phyloP scores from a whole-genome alignment of 2,113 vertebrate genomes.

The Theristicus caerulescens region DNA sequence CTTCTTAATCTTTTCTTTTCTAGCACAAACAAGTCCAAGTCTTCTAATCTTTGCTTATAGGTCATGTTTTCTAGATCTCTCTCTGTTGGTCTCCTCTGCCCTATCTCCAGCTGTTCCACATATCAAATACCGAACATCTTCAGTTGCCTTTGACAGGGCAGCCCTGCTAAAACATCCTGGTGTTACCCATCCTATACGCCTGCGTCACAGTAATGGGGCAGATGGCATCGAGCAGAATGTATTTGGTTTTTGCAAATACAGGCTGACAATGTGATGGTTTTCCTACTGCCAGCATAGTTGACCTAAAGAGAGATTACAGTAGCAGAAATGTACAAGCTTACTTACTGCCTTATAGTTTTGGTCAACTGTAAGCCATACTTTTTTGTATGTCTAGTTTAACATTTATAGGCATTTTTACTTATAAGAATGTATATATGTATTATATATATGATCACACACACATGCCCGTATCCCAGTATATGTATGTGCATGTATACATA shows the following conservation, averaged over 20 bases:
- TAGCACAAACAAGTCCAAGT: background rate
- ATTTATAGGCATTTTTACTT: background rate
- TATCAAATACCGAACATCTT: background rate
- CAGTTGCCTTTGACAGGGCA: background rate
- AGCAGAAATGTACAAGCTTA: background rate
- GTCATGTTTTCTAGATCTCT: background rate
- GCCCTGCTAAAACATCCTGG: background rate
- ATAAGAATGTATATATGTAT: no score
- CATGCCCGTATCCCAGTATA: background rate
- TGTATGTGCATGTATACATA: accelerated
- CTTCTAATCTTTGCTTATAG: background rate
- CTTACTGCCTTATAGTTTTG: background rate
- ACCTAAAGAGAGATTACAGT: background rate
- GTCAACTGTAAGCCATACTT: background rate
- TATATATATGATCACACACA: background rate
- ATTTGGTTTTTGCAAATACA: background rate
- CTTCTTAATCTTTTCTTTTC: background rate
- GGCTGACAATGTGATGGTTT: background rate
- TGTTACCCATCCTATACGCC: background rate
- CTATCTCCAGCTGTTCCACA: background rate
- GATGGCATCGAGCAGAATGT: background rate
- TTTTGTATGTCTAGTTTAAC: background rate
- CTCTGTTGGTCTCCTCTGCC: background rate
- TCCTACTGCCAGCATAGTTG: background rate
- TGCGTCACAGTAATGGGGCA: background rate